Evolutionary conservation across 2,888 invertebrate species (phyloP).

Genomic region (Neocrepidodera transversa): DNA sequence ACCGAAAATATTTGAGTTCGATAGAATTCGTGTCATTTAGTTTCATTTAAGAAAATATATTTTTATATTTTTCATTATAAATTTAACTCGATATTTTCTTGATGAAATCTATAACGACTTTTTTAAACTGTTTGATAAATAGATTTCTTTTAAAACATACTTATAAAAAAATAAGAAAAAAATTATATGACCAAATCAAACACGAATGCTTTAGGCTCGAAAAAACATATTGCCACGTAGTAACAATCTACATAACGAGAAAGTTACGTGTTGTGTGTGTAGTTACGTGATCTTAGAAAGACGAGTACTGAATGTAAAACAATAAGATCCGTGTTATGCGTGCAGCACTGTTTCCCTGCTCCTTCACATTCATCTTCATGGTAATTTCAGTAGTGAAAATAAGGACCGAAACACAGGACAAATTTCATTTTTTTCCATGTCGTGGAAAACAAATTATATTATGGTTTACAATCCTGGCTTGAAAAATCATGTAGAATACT

Average conservation of each 20-base stretch:
- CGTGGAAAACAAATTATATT: conserved; percentile 6
- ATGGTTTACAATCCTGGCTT: too few species aligned
- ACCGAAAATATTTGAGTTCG: conserved; percentile 4
- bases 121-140: too few species aligned
- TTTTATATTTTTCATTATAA: too few species aligned
- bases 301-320: conserved; percentile 48
- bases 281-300: conserved; percentile 49
- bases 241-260: conserved; percentile 51
- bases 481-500: too few species aligned
- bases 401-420: conserved; percentile 26
- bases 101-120: too few species aligned
- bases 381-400: conserved; percentile 37
- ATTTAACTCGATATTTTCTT: too few species aligned
- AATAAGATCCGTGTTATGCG: conserved; percentile 47
- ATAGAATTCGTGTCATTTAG: neutral
- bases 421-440: neutral
- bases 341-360: conserved; percentile 40
- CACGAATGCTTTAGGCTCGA: conserved; percentile 6
- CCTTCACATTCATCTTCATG: conserved; percentile 43
- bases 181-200: conserved; percentile 3
- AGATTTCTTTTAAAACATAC: too few species aligned
- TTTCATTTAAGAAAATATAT: too few species aligned
- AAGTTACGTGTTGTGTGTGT: conserved; percentile 50
- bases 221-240: conserved; percentile 46
- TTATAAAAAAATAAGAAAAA: too few species aligned